These are phyloP conservation scores for Lacerta bilineata DNA, from an alignment of 2,797 vertebrate genomes.

Conservation along the genomic window DNA sequence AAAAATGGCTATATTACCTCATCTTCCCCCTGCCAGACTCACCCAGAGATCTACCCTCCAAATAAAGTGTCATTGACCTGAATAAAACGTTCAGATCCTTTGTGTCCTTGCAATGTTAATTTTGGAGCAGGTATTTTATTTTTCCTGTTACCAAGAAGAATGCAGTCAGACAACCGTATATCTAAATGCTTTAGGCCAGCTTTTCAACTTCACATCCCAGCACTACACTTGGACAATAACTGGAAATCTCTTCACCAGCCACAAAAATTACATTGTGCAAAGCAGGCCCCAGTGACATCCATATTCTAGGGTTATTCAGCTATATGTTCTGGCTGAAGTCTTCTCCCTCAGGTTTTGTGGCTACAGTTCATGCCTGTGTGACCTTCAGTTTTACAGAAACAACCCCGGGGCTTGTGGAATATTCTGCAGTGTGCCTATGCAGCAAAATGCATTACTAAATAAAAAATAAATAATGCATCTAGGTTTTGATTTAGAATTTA, in stretches of 20 bases:
- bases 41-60: neutral
- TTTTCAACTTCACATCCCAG: neutral
- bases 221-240: neutral
- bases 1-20: neutral
- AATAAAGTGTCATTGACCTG: neutral
- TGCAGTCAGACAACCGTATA: neutral
- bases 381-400: slow-evolving; percentile 44
- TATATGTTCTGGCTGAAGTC: neutral
- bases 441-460: slow-evolving; percentile 44
- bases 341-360: neutral
- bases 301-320: neutral
- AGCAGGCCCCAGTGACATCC: neutral
- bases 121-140: neutral
- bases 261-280: neutral
- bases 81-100: neutral
- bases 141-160: neutral
- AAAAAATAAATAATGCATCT: slow-evolving; percentile 51
- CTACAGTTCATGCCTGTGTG: slow-evolving; percentile 18
- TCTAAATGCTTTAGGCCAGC: slow-evolving; percentile 8
- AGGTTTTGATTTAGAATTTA: slow-evolving; percentile 10
- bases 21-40: neutral
- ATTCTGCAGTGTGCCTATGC: slow-evolving; percentile 36
- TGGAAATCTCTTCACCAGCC: neutral
- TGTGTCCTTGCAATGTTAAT: slow-evolving; percentile 20
- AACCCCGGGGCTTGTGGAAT: neutral